Evolutionary conservation across 1,140 invertebrate genomes (phyloP).

Genomic region (Cherax destructor): DNA sequence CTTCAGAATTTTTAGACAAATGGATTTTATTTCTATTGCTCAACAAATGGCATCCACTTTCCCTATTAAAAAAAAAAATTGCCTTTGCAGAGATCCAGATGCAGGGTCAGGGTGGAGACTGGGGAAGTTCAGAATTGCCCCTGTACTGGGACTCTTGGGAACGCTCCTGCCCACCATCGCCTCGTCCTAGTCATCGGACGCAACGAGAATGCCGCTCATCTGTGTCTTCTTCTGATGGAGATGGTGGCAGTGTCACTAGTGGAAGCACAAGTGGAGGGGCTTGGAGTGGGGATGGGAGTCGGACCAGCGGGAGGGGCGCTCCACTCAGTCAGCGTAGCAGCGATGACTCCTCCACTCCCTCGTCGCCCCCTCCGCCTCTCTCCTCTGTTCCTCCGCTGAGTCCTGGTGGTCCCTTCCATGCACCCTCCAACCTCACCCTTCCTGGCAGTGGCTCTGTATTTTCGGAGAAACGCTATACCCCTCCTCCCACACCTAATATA

Average conservation of each 20-base stretch:
- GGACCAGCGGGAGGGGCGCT: constrained; percentile 42
- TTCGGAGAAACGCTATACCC: constrained; percentile 76
- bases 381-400: constrained; percentile 74
- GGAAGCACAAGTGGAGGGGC: constrained; percentile 51
- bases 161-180: constrained; percentile 71
- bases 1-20: too few relatives aligned
- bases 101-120: constrained; percentile 77
- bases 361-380: constrained; percentile 72
- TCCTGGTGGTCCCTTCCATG: constrained; percentile 72
- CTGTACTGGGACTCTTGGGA: constrained; percentile 97
- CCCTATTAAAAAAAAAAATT: too few relatives aligned
- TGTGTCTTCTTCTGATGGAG: constrained; percentile 72
- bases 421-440: constrained; percentile 68
- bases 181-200: constrained; percentile 67
- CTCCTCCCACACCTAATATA: constrained; percentile 81
- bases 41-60: too few relatives aligned
- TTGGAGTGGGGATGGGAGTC: constrained; percentile 52
- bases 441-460: constrained; percentile 35
- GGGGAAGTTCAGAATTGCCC: constrained; percentile 78
- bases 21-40: too few relatives aligned
- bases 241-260: constrained; percentile 55
- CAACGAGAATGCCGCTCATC: constrained; percentile 71
- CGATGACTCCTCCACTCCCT: constrained; percentile 74
- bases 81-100: constrained; percentile 79
- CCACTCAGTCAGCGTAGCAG: constrained; percentile 69